phyloP scores from a whole-genome alignment of 2,888 invertebrate genomes.

The Nomada ruficornis region DNA sequence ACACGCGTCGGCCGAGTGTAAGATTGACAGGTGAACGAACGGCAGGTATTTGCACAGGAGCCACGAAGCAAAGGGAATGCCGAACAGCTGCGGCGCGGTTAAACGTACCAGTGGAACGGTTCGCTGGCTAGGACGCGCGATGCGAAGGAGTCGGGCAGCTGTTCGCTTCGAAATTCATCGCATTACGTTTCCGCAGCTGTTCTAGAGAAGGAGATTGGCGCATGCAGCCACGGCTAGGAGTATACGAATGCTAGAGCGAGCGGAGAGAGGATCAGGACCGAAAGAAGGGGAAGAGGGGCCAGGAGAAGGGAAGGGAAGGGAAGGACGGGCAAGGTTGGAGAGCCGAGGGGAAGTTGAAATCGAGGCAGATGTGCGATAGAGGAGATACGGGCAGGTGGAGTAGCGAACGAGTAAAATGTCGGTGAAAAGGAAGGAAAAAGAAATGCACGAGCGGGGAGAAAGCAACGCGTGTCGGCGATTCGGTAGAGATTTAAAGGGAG shows the following conservation, averaged over 20 bases:
- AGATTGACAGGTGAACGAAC: too few species aligned
- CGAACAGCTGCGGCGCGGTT: conserved; percentile 66
- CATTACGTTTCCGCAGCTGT: conserved; percentile 23
- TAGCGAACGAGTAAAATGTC: conserved; percentile 13
- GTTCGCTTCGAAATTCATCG: neutral
- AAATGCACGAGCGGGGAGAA: neutral
- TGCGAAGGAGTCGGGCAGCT: too few species aligned
- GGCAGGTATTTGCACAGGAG: neutral
- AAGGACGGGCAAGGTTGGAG: neutral
- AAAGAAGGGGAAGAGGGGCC: neutral
- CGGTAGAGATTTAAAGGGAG: neutral
- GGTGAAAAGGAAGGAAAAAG: neutral
- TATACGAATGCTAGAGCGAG: neutral
- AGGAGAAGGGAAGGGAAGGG: neutral
- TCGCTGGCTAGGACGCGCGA: neutral
- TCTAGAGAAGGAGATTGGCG: neutral
- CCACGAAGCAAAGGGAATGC: conserved; percentile 9
- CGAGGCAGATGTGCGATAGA: conserved; percentile 46
- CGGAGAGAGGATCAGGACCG: too few species aligned
- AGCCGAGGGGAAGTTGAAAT: conserved; percentile 10
- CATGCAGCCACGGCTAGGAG: neutral
- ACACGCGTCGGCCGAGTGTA: too few species aligned
- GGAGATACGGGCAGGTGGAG: conserved; percentile 67
- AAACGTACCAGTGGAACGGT: conserved; percentile 15
- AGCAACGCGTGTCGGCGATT: neutral